Conservation (phyloP, 2,888 invertebrate species). For the Acleris laterana region DNA sequence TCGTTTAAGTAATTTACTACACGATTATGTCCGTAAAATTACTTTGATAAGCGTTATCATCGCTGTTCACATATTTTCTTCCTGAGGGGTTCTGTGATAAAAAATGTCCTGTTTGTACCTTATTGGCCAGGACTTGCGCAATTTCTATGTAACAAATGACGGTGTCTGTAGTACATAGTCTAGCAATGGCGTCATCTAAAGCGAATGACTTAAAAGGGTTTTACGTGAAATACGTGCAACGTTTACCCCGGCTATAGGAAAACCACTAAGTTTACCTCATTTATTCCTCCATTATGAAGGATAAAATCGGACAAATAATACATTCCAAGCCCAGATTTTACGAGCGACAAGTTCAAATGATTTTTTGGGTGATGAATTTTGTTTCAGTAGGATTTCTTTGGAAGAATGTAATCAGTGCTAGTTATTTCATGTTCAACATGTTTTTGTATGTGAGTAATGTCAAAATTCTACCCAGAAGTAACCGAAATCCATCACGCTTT, state of each 20-base stretch:
- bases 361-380: too few species aligned
- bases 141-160: background rate
- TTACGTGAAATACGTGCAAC: background rate
- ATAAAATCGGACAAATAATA: too few species aligned
- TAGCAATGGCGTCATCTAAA: background rate
- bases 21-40: constrained; percentile 30
- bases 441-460: too few species aligned
- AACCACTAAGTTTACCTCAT: background rate
- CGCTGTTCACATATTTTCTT: constrained; percentile 3
- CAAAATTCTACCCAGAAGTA: too few species aligned
- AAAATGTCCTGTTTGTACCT: background rate
- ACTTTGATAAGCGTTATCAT: constrained; percentile 22
- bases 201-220: background rate
- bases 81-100: background rate
- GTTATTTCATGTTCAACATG: too few species aligned
- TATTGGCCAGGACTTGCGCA: background rate
- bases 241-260: background rate
- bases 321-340: too few species aligned
- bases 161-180: background rate
- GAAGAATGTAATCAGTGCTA: too few species aligned
- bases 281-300: too few species aligned
- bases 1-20: constrained; percentile 28
- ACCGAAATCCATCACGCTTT: too few species aligned
- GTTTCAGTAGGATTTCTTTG: too few species aligned
- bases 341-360: too few species aligned